These are phyloP conservation scores for pig (Sus scrofa) DNA, from an alignment of 2,113 vertebrate genomes.

Conservation along the genomic window T2T-Sscrofa CM000830.6:43188001-43188500, in stretches of 20 bases:
- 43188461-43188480: conserved; percentile 43
- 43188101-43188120: background rate
- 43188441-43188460: conserved; percentile 6
- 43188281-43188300: background rate
- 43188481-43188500: background rate
- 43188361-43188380: conserved; percentile 5
- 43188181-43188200: background rate
- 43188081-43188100: background rate
- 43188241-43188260: conserved; percentile 36
- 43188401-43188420: background rate
- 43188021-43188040: background rate
- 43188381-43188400: conserved; percentile 1
- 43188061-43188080: conserved; percentile 23
- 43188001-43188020: background rate
- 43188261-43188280: conserved; percentile 25
- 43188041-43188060: background rate
- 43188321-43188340: background rate
- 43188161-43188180: background rate
- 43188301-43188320: conserved; percentile 7
- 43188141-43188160: conserved; percentile 42
- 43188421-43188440: conserved; percentile 10
- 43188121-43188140: conserved; percentile 46
- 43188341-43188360: background rate
- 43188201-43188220: background rate
- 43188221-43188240: conserved; percentile 47